Conservation (phyloP, 2,113 vertebrate genomes). For the Peromyscus leucopus region DNA sequence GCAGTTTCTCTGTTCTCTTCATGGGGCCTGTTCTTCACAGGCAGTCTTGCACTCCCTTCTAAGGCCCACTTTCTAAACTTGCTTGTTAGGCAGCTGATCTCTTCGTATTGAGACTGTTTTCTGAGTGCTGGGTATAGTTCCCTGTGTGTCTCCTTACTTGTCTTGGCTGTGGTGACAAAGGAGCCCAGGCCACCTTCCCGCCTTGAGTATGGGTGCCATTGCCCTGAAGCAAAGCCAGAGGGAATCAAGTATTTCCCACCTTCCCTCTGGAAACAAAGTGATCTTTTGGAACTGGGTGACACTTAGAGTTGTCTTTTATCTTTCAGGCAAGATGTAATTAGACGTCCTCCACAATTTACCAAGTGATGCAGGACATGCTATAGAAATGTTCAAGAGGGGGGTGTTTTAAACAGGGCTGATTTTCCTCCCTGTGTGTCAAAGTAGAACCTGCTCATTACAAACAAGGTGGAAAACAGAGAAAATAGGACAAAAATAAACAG, state of each 20-base stretch:
- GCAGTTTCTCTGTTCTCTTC: background rate
- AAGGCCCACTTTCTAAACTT: background rate
- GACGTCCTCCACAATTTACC: constrained; percentile 69
- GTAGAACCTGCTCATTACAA: constrained; percentile 24
- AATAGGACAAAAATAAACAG: constrained; percentile 51
- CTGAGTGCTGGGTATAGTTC: background rate
- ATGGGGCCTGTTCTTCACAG: background rate
- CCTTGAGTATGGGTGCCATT: background rate
- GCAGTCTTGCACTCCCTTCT: background rate
- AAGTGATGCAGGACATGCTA: constrained; percentile 18
- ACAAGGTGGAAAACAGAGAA: constrained; percentile 51
- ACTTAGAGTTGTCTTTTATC: constrained; percentile 63
- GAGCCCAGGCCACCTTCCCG: background rate
- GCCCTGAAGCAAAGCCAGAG: background rate
- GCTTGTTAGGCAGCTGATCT: constrained; percentile 16
- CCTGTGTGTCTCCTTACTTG: background rate
- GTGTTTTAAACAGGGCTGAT: constrained; percentile 54
- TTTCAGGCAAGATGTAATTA: constrained; percentile 75
- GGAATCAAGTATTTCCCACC: background rate
- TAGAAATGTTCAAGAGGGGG: constrained; percentile 17
- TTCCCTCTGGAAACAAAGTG: constrained; percentile 44
- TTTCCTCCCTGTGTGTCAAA: background rate
- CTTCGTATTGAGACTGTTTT: constrained; percentile 32
- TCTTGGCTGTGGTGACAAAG: background rate
- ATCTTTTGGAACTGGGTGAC: constrained; percentile 54